A percentile compares a stretch with the other conserved stretches of the same genome.
phyloP scores from a whole-genome alignment of 2,113 vertebrate species.

The Callaeas wilsoni region DNA sequence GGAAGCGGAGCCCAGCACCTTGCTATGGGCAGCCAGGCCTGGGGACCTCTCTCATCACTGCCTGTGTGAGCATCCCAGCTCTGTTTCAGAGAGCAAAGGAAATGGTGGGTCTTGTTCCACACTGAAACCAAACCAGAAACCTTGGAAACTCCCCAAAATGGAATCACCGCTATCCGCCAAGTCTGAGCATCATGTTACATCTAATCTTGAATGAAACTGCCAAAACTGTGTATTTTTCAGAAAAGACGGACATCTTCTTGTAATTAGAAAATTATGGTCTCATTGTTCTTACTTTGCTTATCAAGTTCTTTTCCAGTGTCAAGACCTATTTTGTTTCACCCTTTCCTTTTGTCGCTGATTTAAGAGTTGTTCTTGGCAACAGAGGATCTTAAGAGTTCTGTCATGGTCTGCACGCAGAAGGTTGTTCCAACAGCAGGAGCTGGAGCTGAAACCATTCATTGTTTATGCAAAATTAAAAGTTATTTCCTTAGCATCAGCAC shows the following conservation, averaged over 20 bases:
- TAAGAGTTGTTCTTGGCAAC: slow-evolving; percentile 16
- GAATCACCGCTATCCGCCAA: background rate
- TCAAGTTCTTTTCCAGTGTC: background rate
- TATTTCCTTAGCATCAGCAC: background rate
- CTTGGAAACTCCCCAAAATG: background rate
- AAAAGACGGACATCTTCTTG: background rate
- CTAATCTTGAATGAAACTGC: background rate
- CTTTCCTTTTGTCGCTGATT: background rate
- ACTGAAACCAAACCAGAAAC: background rate
- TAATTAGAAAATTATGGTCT: background rate
- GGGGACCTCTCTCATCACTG: background rate
- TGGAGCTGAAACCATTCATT: background rate
- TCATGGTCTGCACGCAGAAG: background rate
- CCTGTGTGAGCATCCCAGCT: background rate
- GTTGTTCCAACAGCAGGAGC: background rate
- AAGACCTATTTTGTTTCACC: slow-evolving; percentile 3
- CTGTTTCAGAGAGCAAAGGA: background rate
- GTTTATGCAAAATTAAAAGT: background rate
- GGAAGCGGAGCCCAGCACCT: background rate
- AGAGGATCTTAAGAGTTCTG: background rate
- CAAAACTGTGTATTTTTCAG: background rate
- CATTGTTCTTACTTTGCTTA: background rate
- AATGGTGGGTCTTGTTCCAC: background rate
- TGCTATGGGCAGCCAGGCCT: background rate
- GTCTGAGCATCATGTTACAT: background rate